These are phyloP conservation scores for Cavia aperea DNA, from an alignment of 2,113 vertebrate species.

Conservation along the genomic window DNA sequence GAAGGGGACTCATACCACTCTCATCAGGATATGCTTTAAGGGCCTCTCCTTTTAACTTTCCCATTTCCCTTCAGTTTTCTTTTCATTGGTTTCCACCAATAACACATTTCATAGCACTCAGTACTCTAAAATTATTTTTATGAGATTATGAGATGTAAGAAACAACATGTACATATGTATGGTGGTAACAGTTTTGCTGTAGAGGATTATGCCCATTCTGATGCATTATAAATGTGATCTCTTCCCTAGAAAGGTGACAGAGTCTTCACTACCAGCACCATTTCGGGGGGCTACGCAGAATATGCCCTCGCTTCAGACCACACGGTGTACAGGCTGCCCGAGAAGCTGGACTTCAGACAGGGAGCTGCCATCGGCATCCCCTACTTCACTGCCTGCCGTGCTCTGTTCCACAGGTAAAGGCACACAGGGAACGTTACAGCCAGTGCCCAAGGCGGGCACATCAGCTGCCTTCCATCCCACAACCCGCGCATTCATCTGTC, in stretches of 20 bases:
- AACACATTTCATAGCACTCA: not conserved
- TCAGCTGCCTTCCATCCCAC: not conserved
- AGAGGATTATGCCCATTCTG: not conserved
- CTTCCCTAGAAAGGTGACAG: conserved; percentile 84
- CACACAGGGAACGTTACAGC: not conserved
- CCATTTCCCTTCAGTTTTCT: not conserved
- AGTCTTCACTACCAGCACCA: conserved; percentile 83
- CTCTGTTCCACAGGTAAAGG: conserved; percentile 90
- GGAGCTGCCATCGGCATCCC: conserved; percentile 88
- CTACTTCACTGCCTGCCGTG: conserved; percentile 93
- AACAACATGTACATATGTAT: not conserved
- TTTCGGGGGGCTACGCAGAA: conserved; percentile 90
- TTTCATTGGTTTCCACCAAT: not conserved
- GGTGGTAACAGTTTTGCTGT: not conserved
- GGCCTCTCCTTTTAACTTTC: not conserved
- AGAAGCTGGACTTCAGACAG: conserved; percentile 82
- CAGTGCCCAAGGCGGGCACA: not conserved
- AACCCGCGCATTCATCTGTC: not conserved
- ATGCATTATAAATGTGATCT: not conserved
- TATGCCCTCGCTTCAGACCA: conserved; percentile 79
- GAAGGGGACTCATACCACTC: not conserved
- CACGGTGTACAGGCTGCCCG: conserved; percentile 80
- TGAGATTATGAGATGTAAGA: not conserved
- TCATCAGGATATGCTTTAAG: not conserved
- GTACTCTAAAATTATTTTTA: not conserved